A percentile compares a stretch with the other conserved stretches of the same genome.
Conservation (phyloP, 1,140 invertebrate genomes). For the Zaprionus nigranus region DNA sequence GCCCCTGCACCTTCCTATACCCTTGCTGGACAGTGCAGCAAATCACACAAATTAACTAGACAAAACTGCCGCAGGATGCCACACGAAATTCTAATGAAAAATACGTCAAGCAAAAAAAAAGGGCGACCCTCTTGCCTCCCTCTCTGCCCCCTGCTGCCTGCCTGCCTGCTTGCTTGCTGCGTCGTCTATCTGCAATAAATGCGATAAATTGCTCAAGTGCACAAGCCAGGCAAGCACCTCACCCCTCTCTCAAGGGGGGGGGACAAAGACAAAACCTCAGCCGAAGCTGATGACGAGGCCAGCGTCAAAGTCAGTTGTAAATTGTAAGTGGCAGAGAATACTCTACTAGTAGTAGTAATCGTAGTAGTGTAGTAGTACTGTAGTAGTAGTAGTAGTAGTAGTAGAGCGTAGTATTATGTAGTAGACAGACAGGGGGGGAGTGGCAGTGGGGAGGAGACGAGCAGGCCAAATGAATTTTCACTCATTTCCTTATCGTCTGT, state of each 20-base stretch:
- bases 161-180: neutral
- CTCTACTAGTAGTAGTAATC: constrained; percentile 11
- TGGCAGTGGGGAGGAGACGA: neutral
- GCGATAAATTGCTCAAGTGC: constrained; percentile 78
- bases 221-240: constrained; percentile 10
- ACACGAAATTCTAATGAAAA: constrained; percentile 73
- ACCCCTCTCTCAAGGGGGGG: neutral
- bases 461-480: constrained; percentile 75
- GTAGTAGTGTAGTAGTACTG: constrained; percentile 13
- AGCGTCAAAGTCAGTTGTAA: constrained; percentile 20
- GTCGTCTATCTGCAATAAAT: constrained; percentile 53
- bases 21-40: constrained; percentile 58
- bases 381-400: constrained; percentile 15
- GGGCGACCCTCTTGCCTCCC: neutral
- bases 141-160: too few species aligned
- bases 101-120: constrained; percentile 39
- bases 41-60: constrained; percentile 80
- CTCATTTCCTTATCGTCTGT: constrained; percentile 83
- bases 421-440: constrained; percentile 2
- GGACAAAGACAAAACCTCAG: constrained; percentile 17
- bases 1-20: neutral
- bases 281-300: constrained; percentile 14
- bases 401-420: constrained; percentile 12
- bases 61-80: constrained; percentile 73
- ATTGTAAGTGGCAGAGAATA: constrained; percentile 17